Evolutionary conservation across 2,888 invertebrate genomes (phyloP).

Genomic region (Tiphia femorata): DNA sequence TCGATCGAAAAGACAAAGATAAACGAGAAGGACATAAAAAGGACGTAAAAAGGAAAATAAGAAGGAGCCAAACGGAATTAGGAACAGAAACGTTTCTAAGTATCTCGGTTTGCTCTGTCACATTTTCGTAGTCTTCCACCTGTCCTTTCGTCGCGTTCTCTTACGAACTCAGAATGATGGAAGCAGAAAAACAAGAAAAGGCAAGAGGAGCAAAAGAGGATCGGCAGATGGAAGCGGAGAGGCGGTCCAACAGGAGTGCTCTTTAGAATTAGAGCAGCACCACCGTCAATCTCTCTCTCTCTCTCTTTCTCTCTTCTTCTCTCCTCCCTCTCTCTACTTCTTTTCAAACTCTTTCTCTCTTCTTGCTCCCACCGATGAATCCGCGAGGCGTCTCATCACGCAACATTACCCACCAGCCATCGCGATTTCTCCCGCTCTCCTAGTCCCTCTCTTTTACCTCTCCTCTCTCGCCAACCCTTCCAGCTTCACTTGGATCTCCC

Average conservation of each 20-base stretch:
- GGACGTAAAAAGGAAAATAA: conserved; percentile 27
- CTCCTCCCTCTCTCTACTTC: conserved; percentile 9
- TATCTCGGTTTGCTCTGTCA: no score
- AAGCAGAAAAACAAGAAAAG: conserved; percentile 19
- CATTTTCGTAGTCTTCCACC: no score
- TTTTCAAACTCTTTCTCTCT: conserved; percentile 13
- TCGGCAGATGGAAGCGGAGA: conserved; percentile 22
- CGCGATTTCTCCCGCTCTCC: conserved; percentile 39
- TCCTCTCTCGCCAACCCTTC: conserved; percentile 16
- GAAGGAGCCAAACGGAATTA: no score
- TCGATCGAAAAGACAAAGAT: conserved; percentile 1
- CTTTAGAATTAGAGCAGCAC: conserved; percentile 60
- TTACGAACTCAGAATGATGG: no score
- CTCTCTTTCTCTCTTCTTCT: conserved; percentile 13
- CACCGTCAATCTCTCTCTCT: conserved; percentile 29
- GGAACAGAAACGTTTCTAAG: no score
- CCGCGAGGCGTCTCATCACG: conserved; percentile 68
- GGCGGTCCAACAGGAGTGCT: conserved; percentile 56
- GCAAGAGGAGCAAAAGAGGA: conserved; percentile 13
- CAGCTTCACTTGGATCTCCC: conserved; percentile 14
- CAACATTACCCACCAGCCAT: conserved; percentile 63
- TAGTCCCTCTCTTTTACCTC: conserved; percentile 21
- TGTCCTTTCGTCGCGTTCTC: no score
- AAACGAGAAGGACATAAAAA: not conserved
- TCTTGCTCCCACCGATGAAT: conserved; percentile 57